phyloP scores from a whole-genome alignment of 2,888 invertebrate species.

The Sesia apiformis region DNA sequence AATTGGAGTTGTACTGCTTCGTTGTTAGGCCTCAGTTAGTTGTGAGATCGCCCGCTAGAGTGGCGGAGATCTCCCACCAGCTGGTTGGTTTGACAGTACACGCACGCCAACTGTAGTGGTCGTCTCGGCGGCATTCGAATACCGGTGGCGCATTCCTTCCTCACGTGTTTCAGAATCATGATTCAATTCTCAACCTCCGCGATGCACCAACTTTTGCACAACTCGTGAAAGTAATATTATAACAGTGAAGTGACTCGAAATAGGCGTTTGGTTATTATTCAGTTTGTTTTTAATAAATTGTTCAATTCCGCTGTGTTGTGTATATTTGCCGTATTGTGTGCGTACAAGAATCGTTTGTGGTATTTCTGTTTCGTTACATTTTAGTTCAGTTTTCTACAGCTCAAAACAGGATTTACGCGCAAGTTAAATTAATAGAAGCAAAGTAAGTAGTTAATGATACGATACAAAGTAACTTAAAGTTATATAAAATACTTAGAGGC shows the following conservation, averaged over 20 bases:
- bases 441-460: too few relatives aligned
- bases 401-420: not conserved
- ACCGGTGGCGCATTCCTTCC: conserved; percentile 28
- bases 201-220: conserved; percentile 38
- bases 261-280: conserved; percentile 6
- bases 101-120: conserved; percentile 32
- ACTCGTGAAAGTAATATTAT: conserved; percentile 33
- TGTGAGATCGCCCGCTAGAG: conserved; percentile 57
- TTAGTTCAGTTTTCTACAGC: conserved; percentile 29
- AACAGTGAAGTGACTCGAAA: conserved; percentile 10
- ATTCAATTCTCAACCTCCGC: conserved; percentile 44
- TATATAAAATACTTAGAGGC: too few relatives aligned
- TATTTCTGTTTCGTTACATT: conserved; percentile 52
- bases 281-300: conserved; percentile 29
- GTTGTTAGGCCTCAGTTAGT: conserved; percentile 29
- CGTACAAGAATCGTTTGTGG: conserved; percentile 46
- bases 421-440: too few relatives aligned
- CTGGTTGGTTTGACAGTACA: conserved; percentile 59
- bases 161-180: conserved; percentile 50
- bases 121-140: not conserved
- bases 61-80: conserved; percentile 49
- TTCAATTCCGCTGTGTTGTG: conserved; percentile 47
- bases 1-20: not conserved
- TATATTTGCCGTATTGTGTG: conserved; percentile 40
- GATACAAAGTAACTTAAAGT: too few relatives aligned